phyloP scores from a whole-genome alignment of 1,140 invertebrate species.

The Trypoxylus dichotomus region DNA sequence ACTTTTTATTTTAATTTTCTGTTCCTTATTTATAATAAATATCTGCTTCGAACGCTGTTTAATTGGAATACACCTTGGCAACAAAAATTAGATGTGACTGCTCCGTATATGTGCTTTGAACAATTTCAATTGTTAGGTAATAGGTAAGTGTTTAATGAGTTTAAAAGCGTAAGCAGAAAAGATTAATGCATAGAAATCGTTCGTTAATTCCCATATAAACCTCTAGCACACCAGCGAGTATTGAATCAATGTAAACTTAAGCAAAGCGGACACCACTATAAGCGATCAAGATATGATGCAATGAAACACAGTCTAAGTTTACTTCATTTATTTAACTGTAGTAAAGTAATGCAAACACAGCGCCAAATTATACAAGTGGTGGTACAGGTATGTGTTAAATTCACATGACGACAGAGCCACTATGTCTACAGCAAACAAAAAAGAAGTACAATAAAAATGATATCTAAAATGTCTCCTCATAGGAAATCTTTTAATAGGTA shows the following conservation, averaged over 20 bases:
- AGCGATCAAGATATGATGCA: neutral
- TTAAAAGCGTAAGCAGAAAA: no score
- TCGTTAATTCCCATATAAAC: no score
- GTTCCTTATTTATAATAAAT: no score
- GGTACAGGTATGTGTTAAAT: neutral
- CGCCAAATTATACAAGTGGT: slow-evolving; percentile 21
- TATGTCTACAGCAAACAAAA: slow-evolving; percentile 22
- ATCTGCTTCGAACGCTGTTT: no score
- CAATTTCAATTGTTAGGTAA: no score
- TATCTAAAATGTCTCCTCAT: slow-evolving; percentile 7
- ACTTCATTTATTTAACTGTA: slow-evolving; percentile 26
- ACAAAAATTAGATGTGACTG: no score
- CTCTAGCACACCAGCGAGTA: no score
- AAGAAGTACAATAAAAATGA: slow-evolving; percentile 22
- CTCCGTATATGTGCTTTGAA: no score
- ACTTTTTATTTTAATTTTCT: no score
- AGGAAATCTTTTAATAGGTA: neutral
- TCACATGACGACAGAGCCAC: slow-evolving; percentile 20
- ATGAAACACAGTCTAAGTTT: slow-evolving; percentile 8
- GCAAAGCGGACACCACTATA: neutral
- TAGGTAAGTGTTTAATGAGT: no score
- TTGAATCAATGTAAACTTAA: neutral
- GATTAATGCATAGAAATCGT: no score
- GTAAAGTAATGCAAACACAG: slow-evolving; percentile 20
- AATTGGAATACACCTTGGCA: no score